Percentiles rank a stretch among this genome's conserved stretches.
phyloP scores from a whole-genome alignment of 2,113 vertebrate genomes.

The Silurus meridionalis region DNA sequence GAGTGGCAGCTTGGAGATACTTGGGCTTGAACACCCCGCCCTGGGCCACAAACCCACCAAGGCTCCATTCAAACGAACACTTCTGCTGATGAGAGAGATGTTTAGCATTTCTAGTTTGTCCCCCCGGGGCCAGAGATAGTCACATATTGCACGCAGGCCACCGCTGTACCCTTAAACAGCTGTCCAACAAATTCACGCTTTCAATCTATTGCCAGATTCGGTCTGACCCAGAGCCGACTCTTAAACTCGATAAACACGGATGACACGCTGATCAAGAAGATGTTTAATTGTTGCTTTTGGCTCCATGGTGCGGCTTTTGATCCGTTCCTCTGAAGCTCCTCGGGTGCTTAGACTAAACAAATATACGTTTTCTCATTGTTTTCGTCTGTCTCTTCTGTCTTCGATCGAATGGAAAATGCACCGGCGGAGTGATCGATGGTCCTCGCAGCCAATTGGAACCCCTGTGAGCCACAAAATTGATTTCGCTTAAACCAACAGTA shows the following conservation, averaged over 20 bases:
- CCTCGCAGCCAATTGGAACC: constrained; percentile 80
- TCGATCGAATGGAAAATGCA: constrained; percentile 72
- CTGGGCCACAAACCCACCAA: background rate
- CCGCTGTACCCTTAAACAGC: constrained; percentile 55
- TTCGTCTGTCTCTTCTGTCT: constrained; percentile 32
- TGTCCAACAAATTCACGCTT: constrained; percentile 67
- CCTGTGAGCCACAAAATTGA: constrained; percentile 76
- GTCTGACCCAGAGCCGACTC: constrained; percentile 63
- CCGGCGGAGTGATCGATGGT: constrained; percentile 79
- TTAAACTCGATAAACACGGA: constrained; percentile 72
- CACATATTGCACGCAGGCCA: constrained; percentile 46
- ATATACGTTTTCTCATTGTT: constrained; percentile 65
- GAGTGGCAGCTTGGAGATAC: no score
- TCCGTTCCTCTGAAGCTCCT: constrained; percentile 63
- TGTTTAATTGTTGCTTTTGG: constrained; percentile 75
- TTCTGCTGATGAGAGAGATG: background rate
- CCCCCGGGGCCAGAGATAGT: background rate
- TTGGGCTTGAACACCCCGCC: background rate
- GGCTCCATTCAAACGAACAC: background rate
- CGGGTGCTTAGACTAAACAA: constrained; percentile 69
- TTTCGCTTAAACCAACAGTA: constrained; percentile 77
- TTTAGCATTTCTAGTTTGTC: constrained; percentile 21
- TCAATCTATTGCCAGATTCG: constrained; percentile 55
- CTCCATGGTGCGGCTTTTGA: constrained; percentile 69
- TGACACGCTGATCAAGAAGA: constrained; percentile 70